Conservation (phyloP, 2,888 invertebrate genomes). For the Hyposoter didymator region DNA sequence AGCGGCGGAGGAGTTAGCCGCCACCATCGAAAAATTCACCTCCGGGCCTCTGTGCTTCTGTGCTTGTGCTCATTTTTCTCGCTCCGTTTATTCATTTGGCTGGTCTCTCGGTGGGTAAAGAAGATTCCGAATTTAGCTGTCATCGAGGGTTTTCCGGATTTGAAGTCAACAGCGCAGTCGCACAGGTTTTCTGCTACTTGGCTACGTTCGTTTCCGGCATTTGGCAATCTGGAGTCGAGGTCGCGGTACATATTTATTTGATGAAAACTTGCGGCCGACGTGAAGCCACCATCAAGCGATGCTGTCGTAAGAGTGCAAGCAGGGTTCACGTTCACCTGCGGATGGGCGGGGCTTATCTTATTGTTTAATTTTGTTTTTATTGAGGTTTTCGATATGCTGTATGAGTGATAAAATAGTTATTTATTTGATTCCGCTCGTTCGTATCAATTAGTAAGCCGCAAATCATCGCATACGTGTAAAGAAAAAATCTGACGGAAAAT, state of each 20-base stretch:
- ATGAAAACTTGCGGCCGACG: neutral
- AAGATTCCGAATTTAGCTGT: neutral
- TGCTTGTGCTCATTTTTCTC: too few species aligned
- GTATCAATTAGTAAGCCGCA: neutral
- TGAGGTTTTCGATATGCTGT: neutral
- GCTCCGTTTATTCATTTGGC: too few species aligned
- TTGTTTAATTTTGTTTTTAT: neutral
- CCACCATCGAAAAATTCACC: too few species aligned
- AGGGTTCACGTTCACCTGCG: neutral
- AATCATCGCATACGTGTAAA: neutral
- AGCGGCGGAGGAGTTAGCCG: too few species aligned
- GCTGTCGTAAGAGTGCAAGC: slow-evolving; percentile 12
- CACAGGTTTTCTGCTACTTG: neutral
- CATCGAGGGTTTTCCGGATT: neutral
- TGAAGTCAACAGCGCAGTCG: neutral
- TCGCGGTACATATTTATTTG: neutral
- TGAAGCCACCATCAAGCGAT: neutral
- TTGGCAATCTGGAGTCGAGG: neutral
- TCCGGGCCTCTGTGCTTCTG: too few species aligned
- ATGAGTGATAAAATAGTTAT: neutral
- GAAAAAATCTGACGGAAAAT: neutral
- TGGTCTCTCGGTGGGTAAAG: neutral
- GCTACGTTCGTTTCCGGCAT: neutral
- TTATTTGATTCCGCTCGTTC: neutral
- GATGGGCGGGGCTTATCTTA: slow-evolving; percentile 6